A percentile compares a stretch with the other conserved stretches of the same genome.
These are phyloP conservation scores for Hermetia illucens DNA, from an alignment of 1,140 invertebrate species.

Conservation along the genomic window DNA sequence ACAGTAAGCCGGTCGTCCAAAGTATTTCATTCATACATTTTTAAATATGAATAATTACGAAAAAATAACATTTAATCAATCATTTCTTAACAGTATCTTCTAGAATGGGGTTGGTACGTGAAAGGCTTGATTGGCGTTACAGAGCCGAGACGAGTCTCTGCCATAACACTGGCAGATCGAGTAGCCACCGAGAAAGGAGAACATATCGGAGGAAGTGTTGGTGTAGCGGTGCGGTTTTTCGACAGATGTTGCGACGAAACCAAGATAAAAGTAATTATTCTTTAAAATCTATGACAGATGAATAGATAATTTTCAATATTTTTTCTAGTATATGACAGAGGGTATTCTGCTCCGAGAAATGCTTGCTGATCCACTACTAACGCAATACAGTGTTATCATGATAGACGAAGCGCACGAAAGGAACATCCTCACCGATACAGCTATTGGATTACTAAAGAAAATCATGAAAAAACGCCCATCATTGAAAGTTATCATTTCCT, in stretches of 20 bases:
- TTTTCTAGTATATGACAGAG: constrained; percentile 83
- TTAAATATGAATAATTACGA: constrained; percentile 1
- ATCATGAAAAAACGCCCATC: constrained; percentile 73
- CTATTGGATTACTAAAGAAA: constrained; percentile 90
- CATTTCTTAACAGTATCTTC: constrained; percentile 55
- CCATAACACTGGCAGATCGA: constrained; percentile 72
- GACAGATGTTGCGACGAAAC: constrained; percentile 56
- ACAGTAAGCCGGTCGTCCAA: not conserved
- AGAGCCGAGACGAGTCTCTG: constrained; percentile 82
- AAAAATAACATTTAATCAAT: too few relatives aligned
- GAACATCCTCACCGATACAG: constrained; percentile 81
- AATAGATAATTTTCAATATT: constrained; percentile 10
- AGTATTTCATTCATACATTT: constrained; percentile 1
- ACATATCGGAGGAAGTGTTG: constrained; percentile 68
- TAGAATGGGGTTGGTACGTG: constrained; percentile 76
- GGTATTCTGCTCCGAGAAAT: constrained; percentile 89
- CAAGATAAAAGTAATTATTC: constrained; percentile 62
- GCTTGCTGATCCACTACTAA: constrained; percentile 84
- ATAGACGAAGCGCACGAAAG: constrained; percentile 96
- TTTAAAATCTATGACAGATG: not conserved
- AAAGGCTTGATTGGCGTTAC: constrained; percentile 72
- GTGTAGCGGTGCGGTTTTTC: constrained; percentile 89
- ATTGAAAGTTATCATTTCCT: constrained; percentile 78
- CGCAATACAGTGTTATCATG: constrained; percentile 80
- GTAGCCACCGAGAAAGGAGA: constrained; percentile 82